phyloP scores from a whole-genome alignment of 2,888 invertebrate species.

The Epirrita christyi region DNA sequence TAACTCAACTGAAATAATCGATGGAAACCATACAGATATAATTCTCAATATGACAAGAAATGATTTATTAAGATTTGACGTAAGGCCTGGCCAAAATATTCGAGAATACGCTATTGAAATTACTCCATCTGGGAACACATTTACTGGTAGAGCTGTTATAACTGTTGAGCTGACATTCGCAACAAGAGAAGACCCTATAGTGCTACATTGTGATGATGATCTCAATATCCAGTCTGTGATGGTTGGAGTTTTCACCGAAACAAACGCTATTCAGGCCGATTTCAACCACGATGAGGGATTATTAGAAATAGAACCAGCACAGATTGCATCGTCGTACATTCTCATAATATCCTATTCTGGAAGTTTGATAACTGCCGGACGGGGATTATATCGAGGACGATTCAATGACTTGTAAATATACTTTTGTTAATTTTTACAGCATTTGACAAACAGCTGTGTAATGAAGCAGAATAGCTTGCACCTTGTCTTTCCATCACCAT shows the following conservation, averaged over 20 bases:
- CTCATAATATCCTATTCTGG: slow-evolving; percentile 61
- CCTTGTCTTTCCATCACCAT: neutral
- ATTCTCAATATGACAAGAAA: slow-evolving; percentile 36
- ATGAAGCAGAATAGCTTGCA: too few species aligned
- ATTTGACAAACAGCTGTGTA: neutral
- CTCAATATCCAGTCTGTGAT: slow-evolving; percentile 49
- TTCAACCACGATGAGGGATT: slow-evolving; percentile 41
- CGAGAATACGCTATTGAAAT: slow-evolving; percentile 51
- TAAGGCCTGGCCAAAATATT: slow-evolving; percentile 57
- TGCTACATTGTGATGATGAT: slow-evolving; percentile 45
- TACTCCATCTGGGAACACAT: slow-evolving; percentile 48
- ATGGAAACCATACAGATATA: slow-evolving; percentile 24
- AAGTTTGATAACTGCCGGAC: slow-evolving; percentile 42
- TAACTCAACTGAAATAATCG: slow-evolving; percentile 15
- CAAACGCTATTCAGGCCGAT: slow-evolving; percentile 40
- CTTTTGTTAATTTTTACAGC: neutral
- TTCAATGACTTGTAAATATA: slow-evolving; percentile 32
- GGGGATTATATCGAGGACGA: slow-evolving; percentile 53
- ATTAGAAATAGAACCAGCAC: slow-evolving; percentile 49
- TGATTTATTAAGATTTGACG: slow-evolving; percentile 33
- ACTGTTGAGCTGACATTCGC: slow-evolving; percentile 42
- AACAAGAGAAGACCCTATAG: slow-evolving; percentile 50
- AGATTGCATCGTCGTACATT: slow-evolving; percentile 42
- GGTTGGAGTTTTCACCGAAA: slow-evolving; percentile 51
- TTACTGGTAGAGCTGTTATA: slow-evolving; percentile 57